Evolutionary conservation across 1,140 invertebrate genomes (phyloP).

Genomic region (Drosophila eugracilis): DNA sequence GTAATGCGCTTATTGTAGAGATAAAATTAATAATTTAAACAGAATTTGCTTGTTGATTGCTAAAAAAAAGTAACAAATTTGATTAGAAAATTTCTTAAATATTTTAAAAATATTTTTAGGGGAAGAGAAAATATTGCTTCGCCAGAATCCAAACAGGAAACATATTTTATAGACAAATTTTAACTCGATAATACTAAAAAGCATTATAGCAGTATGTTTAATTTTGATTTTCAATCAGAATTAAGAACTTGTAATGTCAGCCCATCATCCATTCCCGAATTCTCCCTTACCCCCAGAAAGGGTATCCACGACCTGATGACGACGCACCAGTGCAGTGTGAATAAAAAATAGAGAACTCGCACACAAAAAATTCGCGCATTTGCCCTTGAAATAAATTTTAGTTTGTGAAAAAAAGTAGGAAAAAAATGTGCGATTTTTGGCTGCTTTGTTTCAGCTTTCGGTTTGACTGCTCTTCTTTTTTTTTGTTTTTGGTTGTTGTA

Average conservation of each 20-base stretch:
- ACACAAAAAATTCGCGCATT: slow-evolving; percentile 67
- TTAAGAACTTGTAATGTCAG: too few relatives aligned
- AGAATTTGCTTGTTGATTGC: too few relatives aligned
- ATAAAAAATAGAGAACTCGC: slow-evolving; percentile 31
- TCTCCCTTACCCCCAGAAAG: slow-evolving; percentile 15
- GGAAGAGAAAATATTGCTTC: too few relatives aligned
- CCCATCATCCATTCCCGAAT: background rate
- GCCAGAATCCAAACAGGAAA: too few relatives aligned
- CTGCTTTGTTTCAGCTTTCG: slow-evolving; percentile 36
- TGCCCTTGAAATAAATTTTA: slow-evolving; percentile 82
- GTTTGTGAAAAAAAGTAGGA: slow-evolving; percentile 62
- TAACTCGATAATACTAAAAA: too few relatives aligned
- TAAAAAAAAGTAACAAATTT: too few relatives aligned
- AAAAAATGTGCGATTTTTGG: slow-evolving; percentile 58
- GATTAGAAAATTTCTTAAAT: too few relatives aligned
- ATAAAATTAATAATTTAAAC: background rate
- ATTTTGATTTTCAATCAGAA: too few relatives aligned
- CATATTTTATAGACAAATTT: too few relatives aligned
- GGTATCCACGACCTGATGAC: slow-evolving; percentile 57
- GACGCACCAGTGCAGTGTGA: slow-evolving; percentile 58
- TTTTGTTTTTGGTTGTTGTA: too few relatives aligned
- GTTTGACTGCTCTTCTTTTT: slow-evolving; percentile 49
- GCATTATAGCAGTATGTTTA: too few relatives aligned
- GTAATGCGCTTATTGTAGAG: slow-evolving; percentile 5
- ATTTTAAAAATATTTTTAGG: too few relatives aligned